Evolutionary conservation across 2,797 vertebrate genomes (phyloP).

Genomic region (Pipistrellus pygmaeus): DNA sequence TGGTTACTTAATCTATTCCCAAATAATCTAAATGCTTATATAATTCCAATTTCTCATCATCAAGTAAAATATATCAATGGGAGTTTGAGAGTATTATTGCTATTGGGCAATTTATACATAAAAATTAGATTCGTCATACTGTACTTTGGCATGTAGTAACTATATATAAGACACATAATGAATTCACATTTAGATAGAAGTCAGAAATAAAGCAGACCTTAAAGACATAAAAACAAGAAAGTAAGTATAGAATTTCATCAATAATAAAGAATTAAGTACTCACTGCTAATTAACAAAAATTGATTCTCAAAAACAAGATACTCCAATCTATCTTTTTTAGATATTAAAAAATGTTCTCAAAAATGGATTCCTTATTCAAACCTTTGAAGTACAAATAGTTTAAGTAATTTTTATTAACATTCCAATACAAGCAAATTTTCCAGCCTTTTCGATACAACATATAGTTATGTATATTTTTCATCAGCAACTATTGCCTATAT

Average conservation of each 20-base stretch:
- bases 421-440: neutral
- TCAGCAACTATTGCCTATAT: neutral
- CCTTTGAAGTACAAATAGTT: conserved; percentile 5
- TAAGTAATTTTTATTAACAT: conserved; percentile 50
- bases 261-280: conserved; percentile 22
- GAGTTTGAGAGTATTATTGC: conserved; percentile 1
- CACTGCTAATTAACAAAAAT: conserved; percentile 58
- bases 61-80: neutral
- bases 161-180: neutral
- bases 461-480: conserved; percentile 47
- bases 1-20: neutral
- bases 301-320: conserved; percentile 41
- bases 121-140: neutral
- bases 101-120: neutral
- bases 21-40: neutral
- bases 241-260: conserved; percentile 40
- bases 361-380: conserved; percentile 42
- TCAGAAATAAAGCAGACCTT: conserved; percentile 50
- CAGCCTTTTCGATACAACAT: neutral
- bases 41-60: conserved; percentile 43
- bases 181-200: conserved; percentile 49
- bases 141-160: neutral
- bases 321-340: neutral
- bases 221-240: conserved; percentile 61
- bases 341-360: conserved; percentile 23